Base-by-base conservation (phyloP, 2,888 invertebrate genomes). In the Acanthosoma haemorrhoidale region DNA sequence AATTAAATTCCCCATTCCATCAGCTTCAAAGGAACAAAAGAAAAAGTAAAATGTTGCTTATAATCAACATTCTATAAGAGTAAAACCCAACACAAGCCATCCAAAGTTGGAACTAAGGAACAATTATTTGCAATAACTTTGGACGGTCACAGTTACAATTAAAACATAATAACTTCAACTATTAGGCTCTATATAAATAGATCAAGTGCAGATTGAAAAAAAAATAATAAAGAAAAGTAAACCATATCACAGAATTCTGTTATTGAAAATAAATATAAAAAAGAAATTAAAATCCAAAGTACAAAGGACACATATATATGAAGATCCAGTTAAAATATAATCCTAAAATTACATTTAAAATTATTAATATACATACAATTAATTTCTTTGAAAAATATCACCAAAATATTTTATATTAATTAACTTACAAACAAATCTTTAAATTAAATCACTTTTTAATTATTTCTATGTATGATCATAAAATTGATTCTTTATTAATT, bases 371-470 rank as follows among this genome's bases (percentile, higher is more conserved):
- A 41, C 25, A n/a, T 41, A n/a, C 18, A 61, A 18, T 61, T 13
- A 25, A 64, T 64, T 41, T 39, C 39, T 64, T 29, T 64, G 25
- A 64, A 39, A 41, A 21, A 41, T 39, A 64, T 64, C 64, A 38
- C 39, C 64, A 64, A 64, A 64, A 64, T 39, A 64, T 41, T 64
- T 39, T 64, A 25, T 64, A 61, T 61, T 9, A 38, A 61, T 61
- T 36, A 16, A 41, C 38, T 39, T 64, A 41, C 25, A 64, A 38
- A 64, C 38, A 64, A 34, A 39, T 41, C 18, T 29, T 38, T 39
- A 64, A 38, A 36, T 64, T 61, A 61, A 61, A 59, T 34, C 51
- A 51, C 51, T 9, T 51, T 51, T 51, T 51, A 51, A 51, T 51
- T 51, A 51, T 51, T 51, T 51, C 51, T 51, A 51, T 51, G 21